Evolutionary conservation across 2,113 vertebrate genomes (phyloP), one percentile per base, ranked within the genome.

Genomic region (Arenaria interpres): DNA sequence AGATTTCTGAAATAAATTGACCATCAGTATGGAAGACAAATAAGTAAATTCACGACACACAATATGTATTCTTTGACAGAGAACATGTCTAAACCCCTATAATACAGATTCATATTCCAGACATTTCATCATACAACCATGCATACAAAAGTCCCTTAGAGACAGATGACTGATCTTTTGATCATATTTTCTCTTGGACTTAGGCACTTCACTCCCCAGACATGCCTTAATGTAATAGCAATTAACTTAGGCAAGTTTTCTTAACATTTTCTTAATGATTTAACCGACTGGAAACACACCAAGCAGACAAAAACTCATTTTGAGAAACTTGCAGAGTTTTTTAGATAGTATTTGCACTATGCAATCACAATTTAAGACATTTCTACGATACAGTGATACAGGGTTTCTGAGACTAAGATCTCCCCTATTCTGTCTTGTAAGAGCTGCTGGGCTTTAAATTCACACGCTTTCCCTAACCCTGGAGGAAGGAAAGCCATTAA

Each of bases 41-140:
- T 19, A 4, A 37, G 0, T 39, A n/a, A 7, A 10, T 19, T 27
- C 41, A n/a, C 0, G 0, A 53, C 25, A 69, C 17, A 50, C 8
- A 10, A 4, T 14, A 25, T 0, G 3, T 22, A 23, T n/a, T 33
- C 18, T 68, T 30, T 57, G 18, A 37, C n/a, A 54, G 0, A 48
- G 50, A 54, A 43, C 14, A 21, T 24, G 15, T 67, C 32, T 54
- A 45, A 56, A 19, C 6, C 21, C 27, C 3, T 20, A 9, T 6
- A 39, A 53, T 14, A 50, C 9, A 69, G 62, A 69, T 14, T 41
- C 22, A 3, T 1, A 6, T 43, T 64, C 33, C 51, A 59, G 48
- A 27, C 33, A 48, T 51, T 80, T 64, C 25, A 33, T 69, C 2
- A 2, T 39, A 30, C n/a, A 39, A 6, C 25, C 43, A 12, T 6